These are phyloP conservation scores for Cantharis rufa DNA, from an alignment of 2,888 invertebrate genomes.

Conservation along the genomic window DNA sequence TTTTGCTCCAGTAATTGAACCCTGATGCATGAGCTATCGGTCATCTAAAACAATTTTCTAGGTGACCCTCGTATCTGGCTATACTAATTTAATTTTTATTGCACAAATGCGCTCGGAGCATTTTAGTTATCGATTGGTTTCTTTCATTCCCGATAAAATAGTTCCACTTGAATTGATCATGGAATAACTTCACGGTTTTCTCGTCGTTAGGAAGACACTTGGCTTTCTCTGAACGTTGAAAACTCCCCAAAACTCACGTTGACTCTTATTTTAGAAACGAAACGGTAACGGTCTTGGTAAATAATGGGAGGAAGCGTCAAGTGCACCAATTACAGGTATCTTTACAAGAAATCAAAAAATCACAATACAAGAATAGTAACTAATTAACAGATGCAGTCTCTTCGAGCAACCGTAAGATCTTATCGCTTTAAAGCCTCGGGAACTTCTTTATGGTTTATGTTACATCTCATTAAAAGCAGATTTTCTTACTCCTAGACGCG, in stretches of 20 bases:
- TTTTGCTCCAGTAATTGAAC: too few relatives aligned
- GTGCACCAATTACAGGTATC: constrained; percentile 23
- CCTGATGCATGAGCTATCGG: too few relatives aligned
- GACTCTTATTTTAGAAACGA: not conserved
- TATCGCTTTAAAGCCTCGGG: constrained; percentile 22
- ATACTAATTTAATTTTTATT: not conserved
- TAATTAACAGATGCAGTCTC: constrained; percentile 28
- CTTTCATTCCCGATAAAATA: not conserved
- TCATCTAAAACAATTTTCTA: too few relatives aligned
- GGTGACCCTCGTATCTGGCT: too few relatives aligned
- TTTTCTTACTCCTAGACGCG: constrained; percentile 26
- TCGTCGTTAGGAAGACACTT: not conserved
- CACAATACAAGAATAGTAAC: constrained; percentile 31
- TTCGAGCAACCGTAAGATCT: constrained; percentile 21
- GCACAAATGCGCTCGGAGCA: not conserved
- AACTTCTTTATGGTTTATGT: constrained; percentile 31
- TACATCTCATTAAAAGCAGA: constrained; percentile 31
- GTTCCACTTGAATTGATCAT: not conserved
- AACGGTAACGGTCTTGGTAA: not conserved
- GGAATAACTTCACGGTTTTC: not conserved
- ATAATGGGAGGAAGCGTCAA: constrained; percentile 1
- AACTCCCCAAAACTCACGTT: not conserved
- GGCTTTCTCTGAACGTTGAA: not conserved
- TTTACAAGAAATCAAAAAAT: constrained; percentile 19
- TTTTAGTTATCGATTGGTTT: not conserved